Evolutionary conservation across 2,113 vertebrate species (phyloP).

Genomic region (Bufo gargarizans): DNA sequence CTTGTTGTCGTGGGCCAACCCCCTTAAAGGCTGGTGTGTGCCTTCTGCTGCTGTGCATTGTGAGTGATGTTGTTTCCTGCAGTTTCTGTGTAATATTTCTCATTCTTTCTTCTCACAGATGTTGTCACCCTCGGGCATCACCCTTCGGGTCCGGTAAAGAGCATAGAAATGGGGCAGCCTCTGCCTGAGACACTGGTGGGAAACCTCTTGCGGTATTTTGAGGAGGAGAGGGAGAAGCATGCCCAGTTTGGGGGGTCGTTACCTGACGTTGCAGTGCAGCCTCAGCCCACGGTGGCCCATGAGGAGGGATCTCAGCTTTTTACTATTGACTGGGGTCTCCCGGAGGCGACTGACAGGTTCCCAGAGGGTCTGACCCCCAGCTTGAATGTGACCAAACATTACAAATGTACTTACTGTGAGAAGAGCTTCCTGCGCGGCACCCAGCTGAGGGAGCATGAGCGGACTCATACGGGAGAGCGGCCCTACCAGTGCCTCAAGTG

Average conservation of each 20-base stretch:
- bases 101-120: background rate
- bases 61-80: background rate
- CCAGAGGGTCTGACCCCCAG: background rate
- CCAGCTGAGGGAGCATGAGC: conserved; percentile 36
- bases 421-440: conserved; percentile 49
- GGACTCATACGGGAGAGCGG: conserved; percentile 46
- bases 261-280: background rate
- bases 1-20: no score
- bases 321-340: conserved; percentile 31
- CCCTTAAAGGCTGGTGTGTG: no score
- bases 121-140: background rate
- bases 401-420: conserved; percentile 39
- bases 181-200: conserved; percentile 16
- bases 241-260: background rate
- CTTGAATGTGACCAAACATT: background rate
- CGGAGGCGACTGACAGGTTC: background rate
- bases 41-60: background rate
- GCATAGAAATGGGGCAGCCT: background rate
- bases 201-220: conserved; percentile 41
- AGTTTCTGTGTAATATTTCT: background rate
- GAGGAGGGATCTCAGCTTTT: background rate
- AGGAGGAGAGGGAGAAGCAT: conserved; percentile 33
- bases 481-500: conserved; percentile 55
- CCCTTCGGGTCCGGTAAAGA: background rate
- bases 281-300: background rate